Evolutionary conservation across 2,888 invertebrate genomes (phyloP).

Genomic region (Electrophaes corylata): DNA sequence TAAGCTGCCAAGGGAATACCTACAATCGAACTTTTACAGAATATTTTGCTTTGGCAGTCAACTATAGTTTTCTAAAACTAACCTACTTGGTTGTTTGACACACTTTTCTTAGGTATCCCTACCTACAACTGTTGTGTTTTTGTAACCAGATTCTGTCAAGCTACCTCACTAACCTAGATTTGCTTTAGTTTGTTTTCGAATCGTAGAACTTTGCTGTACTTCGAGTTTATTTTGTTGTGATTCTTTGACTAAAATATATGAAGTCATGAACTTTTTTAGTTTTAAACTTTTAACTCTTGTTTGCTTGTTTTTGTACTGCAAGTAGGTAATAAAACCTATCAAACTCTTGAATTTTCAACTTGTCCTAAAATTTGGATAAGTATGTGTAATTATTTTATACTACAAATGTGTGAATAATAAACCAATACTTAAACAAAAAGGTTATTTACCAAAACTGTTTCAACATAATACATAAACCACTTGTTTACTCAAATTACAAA

Average conservation of each 20-base stretch:
- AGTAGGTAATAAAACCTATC: too few relatives aligned
- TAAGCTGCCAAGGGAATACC: not conserved
- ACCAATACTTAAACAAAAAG: too few relatives aligned
- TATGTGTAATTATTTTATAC: too few relatives aligned
- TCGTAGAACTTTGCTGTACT: not conserved
- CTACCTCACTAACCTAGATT: not conserved
- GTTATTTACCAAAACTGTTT: too few relatives aligned
- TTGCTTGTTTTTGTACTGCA: too few relatives aligned
- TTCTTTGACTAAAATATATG: too few relatives aligned
- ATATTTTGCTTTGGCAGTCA: not conserved
- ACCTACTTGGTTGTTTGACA: not conserved
- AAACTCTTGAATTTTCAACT: too few relatives aligned
- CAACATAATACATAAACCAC: not conserved
- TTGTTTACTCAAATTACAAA: constrained; percentile 16
- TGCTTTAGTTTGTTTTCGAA: not conserved
- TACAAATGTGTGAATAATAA: too few relatives aligned
- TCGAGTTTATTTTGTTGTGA: too few relatives aligned
- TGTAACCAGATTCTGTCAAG: not conserved
- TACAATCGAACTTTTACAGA: not conserved
- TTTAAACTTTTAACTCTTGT: too few relatives aligned
- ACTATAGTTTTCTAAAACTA: not conserved
- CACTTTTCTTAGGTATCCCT: not conserved
- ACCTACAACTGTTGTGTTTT: not conserved
- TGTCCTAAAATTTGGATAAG: too few relatives aligned
- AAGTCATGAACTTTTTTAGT: too few relatives aligned